Conservation (phyloP, 2,888 invertebrate species). For the Cantharis rustica region DNA sequence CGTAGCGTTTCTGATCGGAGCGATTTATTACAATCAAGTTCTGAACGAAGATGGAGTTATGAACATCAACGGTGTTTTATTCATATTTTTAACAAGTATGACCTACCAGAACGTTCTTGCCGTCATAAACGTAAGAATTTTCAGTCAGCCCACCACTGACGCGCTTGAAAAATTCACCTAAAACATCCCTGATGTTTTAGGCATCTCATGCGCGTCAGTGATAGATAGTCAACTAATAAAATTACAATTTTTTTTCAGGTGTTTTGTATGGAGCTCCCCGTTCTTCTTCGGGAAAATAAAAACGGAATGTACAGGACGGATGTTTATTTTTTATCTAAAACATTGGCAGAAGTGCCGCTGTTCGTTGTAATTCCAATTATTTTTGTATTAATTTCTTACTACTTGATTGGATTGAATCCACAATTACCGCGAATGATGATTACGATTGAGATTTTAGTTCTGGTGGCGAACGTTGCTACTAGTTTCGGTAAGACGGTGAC, state of each 20-base stretch:
- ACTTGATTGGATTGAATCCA: slow-evolving; percentile 83
- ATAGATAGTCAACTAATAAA: no score
- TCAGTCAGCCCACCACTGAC: no score
- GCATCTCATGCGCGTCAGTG: no score
- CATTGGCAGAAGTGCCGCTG: slow-evolving; percentile 85
- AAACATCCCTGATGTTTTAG: no score
- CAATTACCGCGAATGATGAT: slow-evolving; percentile 72
- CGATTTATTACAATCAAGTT: slow-evolving; percentile 84
- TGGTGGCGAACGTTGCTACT: slow-evolving; percentile 86
- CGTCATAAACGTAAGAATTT: slow-evolving; percentile 89
- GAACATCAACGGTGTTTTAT: slow-evolving; percentile 92
- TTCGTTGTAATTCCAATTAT: slow-evolving; percentile 82
- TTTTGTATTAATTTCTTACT: slow-evolving; percentile 84
- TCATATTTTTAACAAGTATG: slow-evolving; percentile 90
- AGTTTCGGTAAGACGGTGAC: slow-evolving; percentile 76
- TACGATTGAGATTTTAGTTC: slow-evolving; percentile 73
- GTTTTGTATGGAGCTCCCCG: slow-evolving; percentile 86
- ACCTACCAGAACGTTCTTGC: slow-evolving; percentile 94
- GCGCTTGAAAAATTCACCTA: no score
- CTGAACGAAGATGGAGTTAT: slow-evolving; percentile 86
- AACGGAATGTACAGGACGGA: slow-evolving; percentile 91
- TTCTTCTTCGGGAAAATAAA: slow-evolving; percentile 85
- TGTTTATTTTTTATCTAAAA: slow-evolving; percentile 90
- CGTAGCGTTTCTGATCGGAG: slow-evolving; percentile 81
- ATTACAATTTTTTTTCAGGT: no score